phyloP scores from a whole-genome alignment of 2,797 vertebrate genomes.

The Valencia hispanica region DNA sequence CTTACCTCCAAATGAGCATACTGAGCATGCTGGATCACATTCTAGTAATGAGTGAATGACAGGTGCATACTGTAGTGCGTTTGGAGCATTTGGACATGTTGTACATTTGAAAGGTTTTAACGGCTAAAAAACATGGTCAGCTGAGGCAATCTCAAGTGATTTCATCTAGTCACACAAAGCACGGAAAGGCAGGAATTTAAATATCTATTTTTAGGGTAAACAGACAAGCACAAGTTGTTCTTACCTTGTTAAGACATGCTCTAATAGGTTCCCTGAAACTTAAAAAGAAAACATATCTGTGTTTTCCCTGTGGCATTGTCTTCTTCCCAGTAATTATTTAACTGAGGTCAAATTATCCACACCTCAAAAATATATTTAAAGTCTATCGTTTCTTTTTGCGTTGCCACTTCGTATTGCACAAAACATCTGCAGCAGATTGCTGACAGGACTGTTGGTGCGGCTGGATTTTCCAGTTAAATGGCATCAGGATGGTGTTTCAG shows the following conservation, averaged over 20 bases:
- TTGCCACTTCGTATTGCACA: slow-evolving; percentile 7
- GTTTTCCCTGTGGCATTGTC: slow-evolving; percentile 35
- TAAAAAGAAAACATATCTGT: not conserved
- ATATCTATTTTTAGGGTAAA: not conserved
- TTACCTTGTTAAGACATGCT: not conserved
- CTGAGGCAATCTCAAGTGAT: not conserved
- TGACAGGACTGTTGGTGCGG: slow-evolving; percentile 5
- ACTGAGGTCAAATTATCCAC: slow-evolving; percentile 54
- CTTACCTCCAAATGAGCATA: not conserved
- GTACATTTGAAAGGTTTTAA: not conserved
- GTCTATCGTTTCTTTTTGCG: not conserved
- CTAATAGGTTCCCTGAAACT: not conserved
- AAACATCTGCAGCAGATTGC: slow-evolving; percentile 3
- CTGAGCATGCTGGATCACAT: not conserved
- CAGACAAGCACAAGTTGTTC: not conserved
- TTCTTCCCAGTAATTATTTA: slow-evolving; percentile 45
- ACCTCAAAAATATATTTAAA: slow-evolving; percentile 19
- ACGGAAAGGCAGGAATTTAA: not conserved
- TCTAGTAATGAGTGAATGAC: not conserved
- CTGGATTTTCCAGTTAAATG: slow-evolving; percentile 68
- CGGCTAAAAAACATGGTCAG: not conserved
- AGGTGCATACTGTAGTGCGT: not conserved
- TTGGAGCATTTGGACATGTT: not conserved
- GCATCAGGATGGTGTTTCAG: slow-evolving; percentile 13
- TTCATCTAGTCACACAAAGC: not conserved